Conservation (phyloP, 1,140 invertebrate genomes). For the Limonius californicus region DNA sequence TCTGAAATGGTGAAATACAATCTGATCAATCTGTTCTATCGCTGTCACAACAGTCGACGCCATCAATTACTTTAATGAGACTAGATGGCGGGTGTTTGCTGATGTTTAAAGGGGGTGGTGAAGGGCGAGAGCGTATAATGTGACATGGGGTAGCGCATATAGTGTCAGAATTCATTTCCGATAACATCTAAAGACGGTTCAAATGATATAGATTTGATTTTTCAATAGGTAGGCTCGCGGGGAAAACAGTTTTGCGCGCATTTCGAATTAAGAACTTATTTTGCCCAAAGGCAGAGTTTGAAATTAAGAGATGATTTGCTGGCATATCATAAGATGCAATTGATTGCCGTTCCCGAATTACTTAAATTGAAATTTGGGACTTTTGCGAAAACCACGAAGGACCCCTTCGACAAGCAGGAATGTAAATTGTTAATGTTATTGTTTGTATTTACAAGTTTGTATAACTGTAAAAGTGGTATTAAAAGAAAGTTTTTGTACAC, state of each 20-base stretch:
- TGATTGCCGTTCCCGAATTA: no score
- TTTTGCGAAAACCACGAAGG: no score
- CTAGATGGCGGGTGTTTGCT: conserved; percentile 25
- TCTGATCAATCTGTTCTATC: conserved; percentile 35
- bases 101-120: conserved; percentile 25
- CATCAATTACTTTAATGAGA: conserved; percentile 36
- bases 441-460: no score
- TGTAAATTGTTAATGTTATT: no score
- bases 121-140: conserved; percentile 20
- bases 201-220: conserved; percentile 37
- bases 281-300: background rate
- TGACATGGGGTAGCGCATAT: conserved; percentile 15
- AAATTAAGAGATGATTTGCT: background rate
- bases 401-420: no score
- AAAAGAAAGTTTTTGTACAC: no score
- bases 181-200: conserved; percentile 27
- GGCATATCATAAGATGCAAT: no score
- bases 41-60: conserved; percentile 34
- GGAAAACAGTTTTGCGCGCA: conserved; percentile 2
- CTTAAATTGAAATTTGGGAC: no score
- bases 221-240: conserved; percentile 27
- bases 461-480: no score
- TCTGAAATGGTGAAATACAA: conserved; percentile 29
- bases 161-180: conserved; percentile 36
- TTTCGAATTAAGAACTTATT: conserved; percentile 2